Percentiles rank a stretch among this genome's conserved stretches.
These are phyloP conservation scores for Carabus problematicus DNA, from an alignment of 2,888 invertebrate genomes.

Conservation along the genomic window DNA sequence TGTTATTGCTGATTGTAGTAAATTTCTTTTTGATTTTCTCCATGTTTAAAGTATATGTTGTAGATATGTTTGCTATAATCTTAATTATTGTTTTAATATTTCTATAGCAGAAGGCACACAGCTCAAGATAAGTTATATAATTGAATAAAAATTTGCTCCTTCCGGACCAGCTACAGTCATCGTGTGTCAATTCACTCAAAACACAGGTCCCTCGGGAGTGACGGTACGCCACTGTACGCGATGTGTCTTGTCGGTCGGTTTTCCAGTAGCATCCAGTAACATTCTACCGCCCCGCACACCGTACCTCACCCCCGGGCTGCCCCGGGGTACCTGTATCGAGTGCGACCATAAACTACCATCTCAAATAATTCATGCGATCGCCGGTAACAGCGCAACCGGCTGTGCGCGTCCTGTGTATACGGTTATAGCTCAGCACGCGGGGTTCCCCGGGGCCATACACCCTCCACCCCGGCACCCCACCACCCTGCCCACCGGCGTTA, in stretches of 20 bases:
- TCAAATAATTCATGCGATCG: constrained; percentile 42
- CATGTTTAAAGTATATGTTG: no score
- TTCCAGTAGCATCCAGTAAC: neutral
- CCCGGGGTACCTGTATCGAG: constrained; percentile 35
- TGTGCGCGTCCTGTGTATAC: constrained; percentile 20
- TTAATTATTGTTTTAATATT: no score
- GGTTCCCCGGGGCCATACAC: constrained; percentile 4
- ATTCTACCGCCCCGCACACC: neutral
- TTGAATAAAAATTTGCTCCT: no score
- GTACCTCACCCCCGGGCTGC: neutral
- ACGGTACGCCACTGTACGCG: constrained; percentile 3
- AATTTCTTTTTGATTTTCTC: no score
- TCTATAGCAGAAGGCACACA: no score
- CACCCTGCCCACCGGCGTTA: neutral
- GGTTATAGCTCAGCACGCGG: constrained; percentile 32
- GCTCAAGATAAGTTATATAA: no score
- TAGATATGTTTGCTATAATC: no score
- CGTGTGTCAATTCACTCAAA: no score
- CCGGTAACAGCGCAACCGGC: constrained; percentile 8
- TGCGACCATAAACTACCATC: constrained; percentile 40
- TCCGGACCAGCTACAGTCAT: no score
- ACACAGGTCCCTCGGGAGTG: neutral
- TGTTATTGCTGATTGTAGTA: no score
- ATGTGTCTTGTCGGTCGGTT: neutral
- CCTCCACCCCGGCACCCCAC: neutral